A percentile compares a stretch with the other conserved stretches of the same genome.
Conservation (phyloP, 2,888 invertebrate species). For the Rugalucina vietnamica region DNA sequence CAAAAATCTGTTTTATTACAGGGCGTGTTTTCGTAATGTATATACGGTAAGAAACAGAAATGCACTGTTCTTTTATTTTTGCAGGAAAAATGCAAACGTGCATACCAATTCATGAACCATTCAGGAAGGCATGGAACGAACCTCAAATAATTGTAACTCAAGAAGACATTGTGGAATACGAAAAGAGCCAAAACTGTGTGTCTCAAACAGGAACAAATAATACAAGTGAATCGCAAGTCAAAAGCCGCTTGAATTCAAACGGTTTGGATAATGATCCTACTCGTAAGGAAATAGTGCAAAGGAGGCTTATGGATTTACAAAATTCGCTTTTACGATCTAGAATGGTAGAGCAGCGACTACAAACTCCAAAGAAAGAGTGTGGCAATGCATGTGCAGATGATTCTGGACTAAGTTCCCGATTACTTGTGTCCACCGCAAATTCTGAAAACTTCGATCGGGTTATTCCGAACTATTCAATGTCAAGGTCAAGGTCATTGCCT, state of each 20-base stretch:
- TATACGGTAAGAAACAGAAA: no score
- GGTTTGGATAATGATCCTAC: no score
- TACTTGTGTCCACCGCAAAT: not conserved
- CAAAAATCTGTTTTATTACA: no score
- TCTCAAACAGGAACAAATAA: not conserved
- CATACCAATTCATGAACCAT: slow-evolving; percentile 48
- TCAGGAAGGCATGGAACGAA: slow-evolving; percentile 51
- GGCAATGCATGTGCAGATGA: not conserved
- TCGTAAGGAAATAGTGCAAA: not conserved
- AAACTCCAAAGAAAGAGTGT: not conserved
- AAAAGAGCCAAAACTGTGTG: slow-evolving; percentile 15
- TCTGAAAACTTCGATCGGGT: slow-evolving; percentile 69
- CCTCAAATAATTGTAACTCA: slow-evolving; percentile 52
- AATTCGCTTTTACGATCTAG: not conserved
- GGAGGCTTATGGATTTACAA: not conserved
- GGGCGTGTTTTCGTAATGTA: no score
- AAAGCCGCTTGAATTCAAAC: not conserved
- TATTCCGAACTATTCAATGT: slow-evolving; percentile 64
- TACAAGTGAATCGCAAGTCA: not conserved
- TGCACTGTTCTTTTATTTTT: no score
- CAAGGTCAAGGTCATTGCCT: slow-evolving; percentile 67
- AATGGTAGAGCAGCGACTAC: no score
- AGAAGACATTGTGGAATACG: slow-evolving; percentile 44
- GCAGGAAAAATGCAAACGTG: no score
- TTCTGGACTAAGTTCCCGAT: not conserved